Evolutionary conservation across 2,888 invertebrate genomes (phyloP).

Genomic region (Scelioninae gen. 2): DNA sequence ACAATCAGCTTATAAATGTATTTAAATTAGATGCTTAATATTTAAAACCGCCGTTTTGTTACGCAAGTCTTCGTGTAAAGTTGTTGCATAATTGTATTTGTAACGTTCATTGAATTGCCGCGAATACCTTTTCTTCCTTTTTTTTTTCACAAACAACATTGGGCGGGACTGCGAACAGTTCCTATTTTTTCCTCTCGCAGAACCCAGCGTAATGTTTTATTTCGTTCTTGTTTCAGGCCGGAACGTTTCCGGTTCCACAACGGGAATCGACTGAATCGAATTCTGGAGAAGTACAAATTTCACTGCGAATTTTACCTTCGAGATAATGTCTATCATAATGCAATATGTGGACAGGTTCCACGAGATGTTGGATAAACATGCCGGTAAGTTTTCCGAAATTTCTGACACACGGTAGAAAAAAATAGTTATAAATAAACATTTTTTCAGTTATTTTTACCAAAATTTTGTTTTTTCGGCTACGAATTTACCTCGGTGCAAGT

Average conservation of each 20-base stretch:
- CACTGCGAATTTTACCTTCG: constrained; percentile 47
- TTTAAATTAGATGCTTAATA: constrained; percentile 40
- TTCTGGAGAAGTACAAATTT: constrained; percentile 58
- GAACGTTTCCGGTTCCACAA: constrained; percentile 60
- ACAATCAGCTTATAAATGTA: constrained; percentile 12
- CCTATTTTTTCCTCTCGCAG: no score
- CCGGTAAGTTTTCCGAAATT: constrained; percentile 80
- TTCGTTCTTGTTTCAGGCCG: constrained; percentile 59
- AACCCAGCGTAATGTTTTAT: constrained; percentile 8
- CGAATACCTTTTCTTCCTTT: constrained; percentile 2
- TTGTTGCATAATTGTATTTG: constrained; percentile 50
- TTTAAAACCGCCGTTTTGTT: constrained; percentile 36
- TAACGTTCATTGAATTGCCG: constrained; percentile 36
- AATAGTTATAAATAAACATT: neutral
- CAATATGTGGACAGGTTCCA: constrained; percentile 87
- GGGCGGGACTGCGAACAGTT: constrained; percentile 4
- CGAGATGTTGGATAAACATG: constrained; percentile 87
- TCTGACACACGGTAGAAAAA: no score
- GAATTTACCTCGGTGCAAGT: no score
- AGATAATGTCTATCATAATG: constrained; percentile 86
- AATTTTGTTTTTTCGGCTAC: no score
- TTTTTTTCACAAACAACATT: constrained; percentile 15
- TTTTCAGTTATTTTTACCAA: no score
- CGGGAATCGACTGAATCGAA: constrained; percentile 51
- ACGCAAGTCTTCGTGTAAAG: constrained; percentile 45